Conservation (phyloP, 2,797 vertebrate genomes). For the Alca torda region DNA sequence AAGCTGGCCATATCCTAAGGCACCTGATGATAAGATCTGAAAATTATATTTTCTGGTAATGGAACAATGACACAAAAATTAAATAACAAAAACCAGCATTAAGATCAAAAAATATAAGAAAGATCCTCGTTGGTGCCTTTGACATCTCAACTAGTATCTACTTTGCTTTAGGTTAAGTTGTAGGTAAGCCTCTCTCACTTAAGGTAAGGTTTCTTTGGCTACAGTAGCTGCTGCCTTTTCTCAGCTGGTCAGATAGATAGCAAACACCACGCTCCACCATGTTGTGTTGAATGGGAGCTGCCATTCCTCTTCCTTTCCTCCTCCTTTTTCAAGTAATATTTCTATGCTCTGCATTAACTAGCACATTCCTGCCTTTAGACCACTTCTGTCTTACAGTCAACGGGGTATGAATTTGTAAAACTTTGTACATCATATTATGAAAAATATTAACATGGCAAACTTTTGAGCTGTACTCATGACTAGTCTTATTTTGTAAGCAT, state of each 20-base stretch:
- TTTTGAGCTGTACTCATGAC: neutral
- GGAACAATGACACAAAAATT: neutral
- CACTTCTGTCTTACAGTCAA: neutral
- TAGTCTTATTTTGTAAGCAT: neutral
- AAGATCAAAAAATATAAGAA: neutral
- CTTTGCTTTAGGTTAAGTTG: neutral
- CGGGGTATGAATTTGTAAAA: neutral
- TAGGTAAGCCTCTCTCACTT: neutral
- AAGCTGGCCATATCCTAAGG: neutral
- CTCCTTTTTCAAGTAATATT: neutral
- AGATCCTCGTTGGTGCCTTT: neutral
- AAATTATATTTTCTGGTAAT: neutral
- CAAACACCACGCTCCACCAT: neutral
- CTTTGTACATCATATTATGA: fast-evolving
- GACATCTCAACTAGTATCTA: neutral
- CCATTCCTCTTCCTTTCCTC: neutral
- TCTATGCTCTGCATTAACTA: neutral
- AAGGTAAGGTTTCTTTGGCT: neutral
- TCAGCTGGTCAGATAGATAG: neutral
- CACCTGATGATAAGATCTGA: neutral
- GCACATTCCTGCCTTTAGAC: neutral
- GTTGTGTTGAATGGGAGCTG: neutral
- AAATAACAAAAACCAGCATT: neutral
- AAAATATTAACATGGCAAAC: neutral
- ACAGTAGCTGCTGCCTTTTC: neutral